phyloP scores from a whole-genome alignment of 2,888 invertebrate genomes.

The Escarpia spicata region DNA sequence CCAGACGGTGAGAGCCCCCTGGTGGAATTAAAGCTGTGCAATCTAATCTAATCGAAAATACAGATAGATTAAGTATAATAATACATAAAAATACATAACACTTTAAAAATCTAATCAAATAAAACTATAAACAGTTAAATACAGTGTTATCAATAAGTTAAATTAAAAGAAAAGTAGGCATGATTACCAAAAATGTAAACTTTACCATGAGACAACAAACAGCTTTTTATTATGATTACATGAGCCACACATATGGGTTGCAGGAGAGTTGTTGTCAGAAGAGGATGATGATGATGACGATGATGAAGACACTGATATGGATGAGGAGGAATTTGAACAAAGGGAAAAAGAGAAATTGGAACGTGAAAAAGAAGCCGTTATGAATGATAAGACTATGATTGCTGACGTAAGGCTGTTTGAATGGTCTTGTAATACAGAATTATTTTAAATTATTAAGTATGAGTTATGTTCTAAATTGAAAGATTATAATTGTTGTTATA shows the following conservation, averaged over 20 bases:
- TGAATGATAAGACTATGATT: conserved; percentile 57
- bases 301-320: conserved; percentile 62
- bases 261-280: conserved; percentile 55
- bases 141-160: no score
- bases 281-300: conserved; percentile 67
- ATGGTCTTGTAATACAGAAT: background rate
- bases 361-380: conserved; percentile 66
- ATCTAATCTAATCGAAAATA: no score
- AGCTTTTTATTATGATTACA: background rate
- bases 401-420: conserved; percentile 32
- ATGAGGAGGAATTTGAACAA: conserved; percentile 65
- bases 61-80: no score
- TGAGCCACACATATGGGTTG: background rate
- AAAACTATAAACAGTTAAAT: no score
- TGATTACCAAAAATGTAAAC: no score
- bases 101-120: no score
- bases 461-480: background rate
- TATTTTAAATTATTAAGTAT: background rate
- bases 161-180: no score
- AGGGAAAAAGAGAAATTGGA: conserved; percentile 66
- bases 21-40: background rate
- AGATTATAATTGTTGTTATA: background rate
- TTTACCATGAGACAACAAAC: background rate
- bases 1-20: conserved; percentile 49
- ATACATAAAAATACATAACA: no score